Base-by-base conservation (phyloP, 2,888 invertebrate genomes). In the Ypsolopha sequella region DNA sequence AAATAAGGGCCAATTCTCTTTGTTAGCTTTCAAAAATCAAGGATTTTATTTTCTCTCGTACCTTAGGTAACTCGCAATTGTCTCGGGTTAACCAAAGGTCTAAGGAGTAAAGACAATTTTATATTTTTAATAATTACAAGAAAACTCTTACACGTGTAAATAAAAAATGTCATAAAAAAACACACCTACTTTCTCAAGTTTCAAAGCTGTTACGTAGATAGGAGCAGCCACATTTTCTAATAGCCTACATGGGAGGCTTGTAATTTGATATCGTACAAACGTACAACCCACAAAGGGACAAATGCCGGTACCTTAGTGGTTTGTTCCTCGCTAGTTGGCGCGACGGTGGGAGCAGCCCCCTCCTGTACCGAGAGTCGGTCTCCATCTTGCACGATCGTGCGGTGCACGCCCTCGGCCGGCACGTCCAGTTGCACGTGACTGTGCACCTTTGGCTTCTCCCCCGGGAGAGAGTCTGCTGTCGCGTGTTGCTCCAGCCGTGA, bases 361-460 rank as follows among this genome's bases (percentile, higher is more conserved):
- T 82, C 80, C 1, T 76, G 64, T 36, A 79, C 71, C 58, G 74
- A 77, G 36, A 81, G 63, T 10, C 79, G 76, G 0, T 63, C 51
- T 14, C 78, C 82, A 13, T 88, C 82, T 55, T 89, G 87, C 2
- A 80, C 73, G 7, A 88, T 58, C 41, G 86, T 84, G 44, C 80
- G 79, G 60, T 90, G 91, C 10, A 90, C 81, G 6, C 88, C 89
- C 56, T 88, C 80, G 0, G 82, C 68, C 0, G 90, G 90, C 43
- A 90, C 80, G 53, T 90, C 89, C 9, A 90, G 68, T 54, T 89
- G 87, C 0, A 89, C 80, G 53, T 85, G 81, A 0, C 88, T 75
- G 56, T 84, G 87, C 0, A 88, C 73, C 0, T 66, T 69, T 0
- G 88, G 87, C 41, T 75, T 73, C 52, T 80, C 79, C 0, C 77